phyloP scores from a whole-genome alignment of 2,797 vertebrate genomes.

The Sparus aurata region DNA sequence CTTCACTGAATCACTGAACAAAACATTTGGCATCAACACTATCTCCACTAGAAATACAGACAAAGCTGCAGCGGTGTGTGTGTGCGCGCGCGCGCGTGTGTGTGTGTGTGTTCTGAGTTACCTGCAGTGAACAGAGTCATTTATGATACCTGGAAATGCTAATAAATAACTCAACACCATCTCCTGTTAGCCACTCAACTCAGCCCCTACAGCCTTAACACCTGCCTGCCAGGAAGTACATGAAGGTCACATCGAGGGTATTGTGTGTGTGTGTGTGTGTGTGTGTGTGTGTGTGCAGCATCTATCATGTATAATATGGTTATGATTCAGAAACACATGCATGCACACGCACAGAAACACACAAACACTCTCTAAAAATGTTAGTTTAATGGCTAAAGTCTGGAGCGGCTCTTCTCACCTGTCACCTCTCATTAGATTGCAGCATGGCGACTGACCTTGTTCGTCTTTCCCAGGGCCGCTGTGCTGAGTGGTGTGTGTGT shows the following conservation, averaged over 20 bases:
- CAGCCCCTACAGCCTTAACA: constrained; percentile 70
- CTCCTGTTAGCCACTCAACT: constrained; percentile 64
- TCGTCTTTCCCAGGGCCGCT: constrained; percentile 74
- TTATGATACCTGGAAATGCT: constrained; percentile 62
- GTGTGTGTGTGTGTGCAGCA: constrained; percentile 31
- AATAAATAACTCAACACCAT: constrained; percentile 66
- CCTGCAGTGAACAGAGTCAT: constrained; percentile 58
- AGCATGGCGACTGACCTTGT: constrained; percentile 84
- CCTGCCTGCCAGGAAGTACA: constrained; percentile 72
- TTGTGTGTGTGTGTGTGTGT: constrained; percentile 40
- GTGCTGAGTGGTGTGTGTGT: constrained; percentile 60
- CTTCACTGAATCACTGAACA: constrained; percentile 6
- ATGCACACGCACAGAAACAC: constrained; percentile 41
- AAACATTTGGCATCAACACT: constrained; percentile 4
- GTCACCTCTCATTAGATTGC: constrained; percentile 88
- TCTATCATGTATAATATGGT: constrained; percentile 45
- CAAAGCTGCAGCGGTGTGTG: constrained; percentile 5
- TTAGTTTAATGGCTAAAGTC: constrained; percentile 83
- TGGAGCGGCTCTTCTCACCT: constrained; percentile 84
- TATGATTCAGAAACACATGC: constrained; percentile 51
- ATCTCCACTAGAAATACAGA: constrained; percentile 10
- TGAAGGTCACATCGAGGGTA: constrained; percentile 74
- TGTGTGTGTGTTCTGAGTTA: constrained; percentile 30
- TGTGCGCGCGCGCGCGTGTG: constrained; percentile 25
- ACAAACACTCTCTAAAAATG: constrained; percentile 71